Evolutionary conservation across 1,140 invertebrate species (phyloP).

Genomic region (Theocolax elegans): DNA sequence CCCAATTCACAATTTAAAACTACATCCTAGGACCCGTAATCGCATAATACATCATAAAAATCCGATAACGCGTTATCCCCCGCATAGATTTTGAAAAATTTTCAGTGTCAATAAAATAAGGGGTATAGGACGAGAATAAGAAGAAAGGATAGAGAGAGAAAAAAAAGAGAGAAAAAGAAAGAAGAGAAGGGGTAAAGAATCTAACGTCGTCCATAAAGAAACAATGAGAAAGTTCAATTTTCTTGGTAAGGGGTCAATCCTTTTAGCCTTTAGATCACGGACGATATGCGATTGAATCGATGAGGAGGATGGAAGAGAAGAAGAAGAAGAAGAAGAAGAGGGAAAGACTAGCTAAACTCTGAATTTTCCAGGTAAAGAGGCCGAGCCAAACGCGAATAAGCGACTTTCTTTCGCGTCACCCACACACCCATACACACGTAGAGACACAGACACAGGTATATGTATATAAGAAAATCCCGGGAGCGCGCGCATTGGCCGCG

Average conservation of each 20-base stretch:
- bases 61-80: too few species aligned
- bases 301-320: too few species aligned
- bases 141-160: too few species aligned
- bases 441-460: not conserved
- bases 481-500: conserved; percentile 11
- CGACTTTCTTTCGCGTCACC: conserved; percentile 1
- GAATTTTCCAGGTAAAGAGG: conserved; percentile 36
- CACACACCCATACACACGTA: not conserved
- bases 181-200: too few species aligned
- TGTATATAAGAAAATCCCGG: conserved; percentile 3
- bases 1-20: too few species aligned
- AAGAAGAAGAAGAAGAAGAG: too few species aligned
- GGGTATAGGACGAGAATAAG: too few species aligned
- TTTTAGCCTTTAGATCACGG: conserved; percentile 5
- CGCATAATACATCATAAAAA: too few species aligned
- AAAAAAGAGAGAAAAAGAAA: too few species aligned
- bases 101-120: too few species aligned
- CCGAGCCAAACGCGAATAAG: not conserved
- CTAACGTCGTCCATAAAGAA: conserved; percentile 10
- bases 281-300: conserved; percentile 15
- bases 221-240: conserved; percentile 10
- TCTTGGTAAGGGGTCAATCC: conserved; percentile 5
- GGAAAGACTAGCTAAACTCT: conserved; percentile 18
- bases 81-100: too few species aligned
- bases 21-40: too few species aligned